Conservation (phyloP, 2,888 invertebrate species). For the Philopedon plagiatum region DNA sequence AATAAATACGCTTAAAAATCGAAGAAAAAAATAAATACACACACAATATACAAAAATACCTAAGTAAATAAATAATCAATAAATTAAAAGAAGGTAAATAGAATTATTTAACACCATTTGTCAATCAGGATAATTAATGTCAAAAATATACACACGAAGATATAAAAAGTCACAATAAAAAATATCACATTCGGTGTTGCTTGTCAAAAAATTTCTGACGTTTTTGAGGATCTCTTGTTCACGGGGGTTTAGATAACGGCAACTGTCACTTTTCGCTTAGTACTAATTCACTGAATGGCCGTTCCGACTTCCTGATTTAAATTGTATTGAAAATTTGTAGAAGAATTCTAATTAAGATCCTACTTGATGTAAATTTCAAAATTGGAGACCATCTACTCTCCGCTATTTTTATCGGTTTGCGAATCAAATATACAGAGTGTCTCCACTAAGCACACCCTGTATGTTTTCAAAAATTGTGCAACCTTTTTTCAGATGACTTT, state of each 20-base stretch:
- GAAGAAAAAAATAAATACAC: neutral
- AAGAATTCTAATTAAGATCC: too few relatives aligned
- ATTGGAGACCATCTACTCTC: too few relatives aligned
- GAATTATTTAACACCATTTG: neutral
- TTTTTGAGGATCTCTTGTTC: neutral
- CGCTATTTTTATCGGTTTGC: too few relatives aligned
- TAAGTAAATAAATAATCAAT: conserved; percentile 15
- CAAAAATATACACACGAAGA: conserved; percentile 1
- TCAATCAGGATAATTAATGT: neutral
- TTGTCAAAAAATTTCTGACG: neutral
- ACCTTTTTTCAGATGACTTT: too few relatives aligned
- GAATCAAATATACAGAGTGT: too few relatives aligned
- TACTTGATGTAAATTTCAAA: too few relatives aligned
- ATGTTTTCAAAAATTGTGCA: too few relatives aligned
- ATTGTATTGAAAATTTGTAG: neutral
- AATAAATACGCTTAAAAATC: conserved; percentile 5
- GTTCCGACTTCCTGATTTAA: neutral
- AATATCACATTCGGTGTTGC: conserved; percentile 18
- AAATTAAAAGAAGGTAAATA: conserved; percentile 3
- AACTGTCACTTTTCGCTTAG: neutral
- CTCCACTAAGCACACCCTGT: too few relatives aligned
- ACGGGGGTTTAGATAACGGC: neutral
- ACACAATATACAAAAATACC: conserved; percentile 4
- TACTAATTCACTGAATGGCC: too few relatives aligned
- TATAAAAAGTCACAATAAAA: conserved; percentile 12